Evolutionary conservation across 2,888 invertebrate species (phyloP), one percentile per base, ranked within the genome.

Genomic region (Orthosia incerta): DNA sequence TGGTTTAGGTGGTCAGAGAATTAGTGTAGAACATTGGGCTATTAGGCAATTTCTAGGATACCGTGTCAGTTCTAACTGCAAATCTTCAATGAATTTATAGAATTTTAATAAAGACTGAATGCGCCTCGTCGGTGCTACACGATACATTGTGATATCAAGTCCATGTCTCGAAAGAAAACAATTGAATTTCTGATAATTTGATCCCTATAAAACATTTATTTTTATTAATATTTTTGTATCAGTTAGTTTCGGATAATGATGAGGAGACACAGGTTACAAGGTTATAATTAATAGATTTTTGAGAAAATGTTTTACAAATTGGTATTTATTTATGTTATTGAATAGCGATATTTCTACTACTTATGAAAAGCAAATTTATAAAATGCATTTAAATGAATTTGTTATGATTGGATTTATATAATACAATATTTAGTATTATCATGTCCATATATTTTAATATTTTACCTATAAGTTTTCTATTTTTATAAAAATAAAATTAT

Each of bases 51-150:
- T 45, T 69, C 53, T 75, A 57, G 46, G 56, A 50, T n/a, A 75
- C 20, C 39, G n/a, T 50, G 16, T 55, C 31, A 50, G 51, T 67
- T 66, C 18, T 59, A 59, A n/a, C 65, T 80, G 23, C 26, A 64
- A 67, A 7, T 61, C 13, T 63, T 71, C 56, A 59, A 46, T 68
- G 23, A 75, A 74, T 69, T 71, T 56, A 56, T 61, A 71, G 66
- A 74, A 76, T 82, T 83, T 76, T 50, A 59, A 64, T 64, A 18
- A 84, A 86, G 85, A 82, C 87, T 85, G 87, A 84, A 68, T 71
- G 68, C 45, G 56, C 66, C 67, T 57, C 48, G 45, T 64, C 18
- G 61, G 76, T 70, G 76, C 59, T 11, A 62, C 26, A 56, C 11
- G 59, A 62, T 55, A 75, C 48, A 74, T 68, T 83, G 80, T 86